Base-by-base conservation (phyloP, 2,888 invertebrate species). In the Notodonta ziczac region DNA sequence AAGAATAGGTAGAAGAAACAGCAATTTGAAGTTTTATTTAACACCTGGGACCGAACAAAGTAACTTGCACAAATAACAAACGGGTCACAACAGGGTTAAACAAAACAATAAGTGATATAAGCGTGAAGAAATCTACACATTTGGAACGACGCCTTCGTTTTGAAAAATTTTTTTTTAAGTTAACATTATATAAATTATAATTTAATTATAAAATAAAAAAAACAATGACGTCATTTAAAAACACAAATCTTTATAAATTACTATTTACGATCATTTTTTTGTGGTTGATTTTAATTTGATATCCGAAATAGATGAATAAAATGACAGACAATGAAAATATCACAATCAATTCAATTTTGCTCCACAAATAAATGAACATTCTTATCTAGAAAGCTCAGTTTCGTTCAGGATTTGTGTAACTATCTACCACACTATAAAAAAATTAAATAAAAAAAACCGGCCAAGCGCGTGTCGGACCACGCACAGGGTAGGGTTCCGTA, bases 1-100 rank as follows among this genome's bases (percentile, higher is more conserved):
- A 85, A 72, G 76, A 72, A 70, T 76, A 87, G 83, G 84, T 62
- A 88, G 87, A 87, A 84, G 80, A 77, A 74, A 85, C 78, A 93
- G 91, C 90, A 90, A 91, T 91, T 90, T 84, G 82, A 83, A 87
- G 91, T 89, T 83, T 89, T 86, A 87, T 90, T 91, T 90, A 93
- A 93, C 91, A 78, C 91, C 91, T 88, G 91, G 85, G 89, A 90
- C 89, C 89, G 78, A 66, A 78, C 60, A 69, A 66, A 69, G 71
- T 72, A 80, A 69, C 70, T 65, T 62, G 68, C 69, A 73, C 67
- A 70, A 72, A 71, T 62, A 75, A 76, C 60, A 80, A 79, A 72
- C 50, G 70, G 87, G 91, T 90, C 89, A 75, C 87, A 71, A 77
- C 89, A 91, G 91, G 90, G 87, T 92, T 93, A 90, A 90, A 91